Conservation (phyloP, 2,888 invertebrate species). For the Polyommatus iphigenia region DNA sequence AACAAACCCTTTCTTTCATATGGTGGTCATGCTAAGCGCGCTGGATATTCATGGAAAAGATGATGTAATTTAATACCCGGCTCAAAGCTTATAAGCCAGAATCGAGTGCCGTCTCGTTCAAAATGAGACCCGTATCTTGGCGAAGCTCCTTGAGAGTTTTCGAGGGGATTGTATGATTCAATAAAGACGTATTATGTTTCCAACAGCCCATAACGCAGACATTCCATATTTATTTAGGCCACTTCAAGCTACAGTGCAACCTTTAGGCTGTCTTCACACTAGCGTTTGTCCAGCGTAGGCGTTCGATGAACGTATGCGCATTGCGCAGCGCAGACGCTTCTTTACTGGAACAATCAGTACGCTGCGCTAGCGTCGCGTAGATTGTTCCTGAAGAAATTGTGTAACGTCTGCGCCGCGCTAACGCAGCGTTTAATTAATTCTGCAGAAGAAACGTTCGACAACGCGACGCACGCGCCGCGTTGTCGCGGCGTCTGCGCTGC, state of each 20-base stretch:
- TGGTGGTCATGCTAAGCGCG: neutral
- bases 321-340: too few species aligned
- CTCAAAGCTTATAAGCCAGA: constrained; percentile 11
- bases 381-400: too few species aligned
- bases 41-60: neutral
- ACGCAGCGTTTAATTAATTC: too few species aligned
- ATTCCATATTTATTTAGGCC: constrained; percentile 1
- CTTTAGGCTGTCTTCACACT: neutral
- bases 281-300: too few species aligned
- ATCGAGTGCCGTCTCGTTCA: constrained; percentile 8
- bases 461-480: too few species aligned
- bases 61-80: neutral
- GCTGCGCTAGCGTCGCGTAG: too few species aligned
- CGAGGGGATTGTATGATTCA: constrained; percentile 4
- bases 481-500: too few species aligned
- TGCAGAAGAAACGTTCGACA: too few species aligned
- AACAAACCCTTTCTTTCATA: neutral
- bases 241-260: neutral
- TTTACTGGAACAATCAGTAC: too few species aligned
- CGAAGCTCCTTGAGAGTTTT: constrained; percentile 8
- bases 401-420: too few species aligned
- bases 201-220: neutral
- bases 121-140: constrained; percentile 8
- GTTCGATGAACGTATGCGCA: too few species aligned
- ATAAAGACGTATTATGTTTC: neutral